A percentile compares a stretch with the other conserved stretches of the same genome.
phyloP scores from a whole-genome alignment of 2,113 vertebrate genomes.

The Psittacara wagleri region DNA sequence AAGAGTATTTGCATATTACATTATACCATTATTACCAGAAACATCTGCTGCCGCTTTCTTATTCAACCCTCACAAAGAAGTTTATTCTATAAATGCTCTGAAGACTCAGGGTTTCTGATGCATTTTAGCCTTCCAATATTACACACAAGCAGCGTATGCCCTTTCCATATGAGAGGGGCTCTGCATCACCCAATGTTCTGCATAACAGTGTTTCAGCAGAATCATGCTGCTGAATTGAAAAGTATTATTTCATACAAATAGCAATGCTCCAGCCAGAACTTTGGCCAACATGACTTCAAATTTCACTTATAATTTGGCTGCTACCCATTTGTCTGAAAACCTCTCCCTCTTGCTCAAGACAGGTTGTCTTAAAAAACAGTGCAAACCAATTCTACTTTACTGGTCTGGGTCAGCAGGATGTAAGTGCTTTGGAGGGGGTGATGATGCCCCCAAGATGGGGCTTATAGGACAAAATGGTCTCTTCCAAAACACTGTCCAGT shows the following conservation, averaged over 20 bases:
- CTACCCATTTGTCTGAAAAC: background rate
- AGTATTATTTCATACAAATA: background rate
- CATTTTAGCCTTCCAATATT: background rate
- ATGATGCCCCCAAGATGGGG: background rate
- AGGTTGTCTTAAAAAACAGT: background rate
- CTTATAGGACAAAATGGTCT: background rate
- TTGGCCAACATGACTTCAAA: background rate
- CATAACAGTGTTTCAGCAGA: background rate
- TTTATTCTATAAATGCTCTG: background rate
- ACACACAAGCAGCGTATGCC: accelerated
- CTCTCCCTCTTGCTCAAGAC: background rate
- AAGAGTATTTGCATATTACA: background rate
- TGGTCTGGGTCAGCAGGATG: background rate
- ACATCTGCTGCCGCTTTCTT: background rate
- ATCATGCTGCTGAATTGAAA: background rate
- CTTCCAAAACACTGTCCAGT: background rate
- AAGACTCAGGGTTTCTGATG: background rate
- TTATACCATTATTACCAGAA: background rate
- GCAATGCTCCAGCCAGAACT: background rate
- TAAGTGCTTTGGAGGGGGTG: background rate
- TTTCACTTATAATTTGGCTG: background rate
- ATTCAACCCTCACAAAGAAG: background rate
- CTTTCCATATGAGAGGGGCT: background rate
- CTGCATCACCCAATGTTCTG: background rate
- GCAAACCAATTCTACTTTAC: background rate